phyloP scores from a whole-genome alignment of 2,888 invertebrate species.

The Ischnus inquisitorius region DNA sequence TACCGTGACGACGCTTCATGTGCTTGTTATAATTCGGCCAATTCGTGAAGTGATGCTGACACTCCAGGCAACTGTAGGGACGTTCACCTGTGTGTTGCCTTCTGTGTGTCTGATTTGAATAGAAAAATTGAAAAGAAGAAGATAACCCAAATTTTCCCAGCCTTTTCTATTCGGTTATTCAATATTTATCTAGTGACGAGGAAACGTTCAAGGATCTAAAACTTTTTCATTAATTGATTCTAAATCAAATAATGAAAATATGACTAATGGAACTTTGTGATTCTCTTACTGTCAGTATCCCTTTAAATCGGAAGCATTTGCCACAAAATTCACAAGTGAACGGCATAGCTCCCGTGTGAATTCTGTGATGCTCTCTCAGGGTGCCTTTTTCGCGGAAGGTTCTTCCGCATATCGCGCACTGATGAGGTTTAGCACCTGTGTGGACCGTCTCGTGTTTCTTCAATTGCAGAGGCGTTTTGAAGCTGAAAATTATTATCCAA shows the following conservation, averaged over 20 bases:
- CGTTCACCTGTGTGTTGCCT: constrained; percentile 90
- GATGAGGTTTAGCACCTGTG: constrained; percentile 88
- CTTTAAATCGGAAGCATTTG: constrained; percentile 92
- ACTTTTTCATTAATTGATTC: constrained; percentile 20
- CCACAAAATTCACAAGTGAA: constrained; percentile 92
- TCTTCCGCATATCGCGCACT: constrained; percentile 88
- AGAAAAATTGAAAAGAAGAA: constrained; percentile 10
- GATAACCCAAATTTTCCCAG: no score
- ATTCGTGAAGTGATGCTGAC: constrained; percentile 92
- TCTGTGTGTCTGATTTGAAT: constrained; percentile 87
- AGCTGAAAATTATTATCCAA: constrained; percentile 77
- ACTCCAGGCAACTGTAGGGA: constrained; percentile 91
- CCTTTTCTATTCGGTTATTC: no score
- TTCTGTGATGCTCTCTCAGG: constrained; percentile 90
- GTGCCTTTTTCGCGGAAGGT: constrained; percentile 90
- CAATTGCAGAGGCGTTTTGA: constrained; percentile 87
- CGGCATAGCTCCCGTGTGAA: constrained; percentile 93
- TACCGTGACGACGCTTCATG: constrained; percentile 91
- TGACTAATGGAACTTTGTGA: neutral
- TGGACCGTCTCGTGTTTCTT: constrained; percentile 88
- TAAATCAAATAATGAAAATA: neutral
- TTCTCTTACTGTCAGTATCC: constrained; percentile 88
- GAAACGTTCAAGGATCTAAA: no score
- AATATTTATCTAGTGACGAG: no score
- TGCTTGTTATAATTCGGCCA: constrained; percentile 95